Evolutionary conservation across 2,888 invertebrate species (phyloP), one percentile per base, ranked within the genome.

Genomic region (Platycheirus rosarum): DNA sequence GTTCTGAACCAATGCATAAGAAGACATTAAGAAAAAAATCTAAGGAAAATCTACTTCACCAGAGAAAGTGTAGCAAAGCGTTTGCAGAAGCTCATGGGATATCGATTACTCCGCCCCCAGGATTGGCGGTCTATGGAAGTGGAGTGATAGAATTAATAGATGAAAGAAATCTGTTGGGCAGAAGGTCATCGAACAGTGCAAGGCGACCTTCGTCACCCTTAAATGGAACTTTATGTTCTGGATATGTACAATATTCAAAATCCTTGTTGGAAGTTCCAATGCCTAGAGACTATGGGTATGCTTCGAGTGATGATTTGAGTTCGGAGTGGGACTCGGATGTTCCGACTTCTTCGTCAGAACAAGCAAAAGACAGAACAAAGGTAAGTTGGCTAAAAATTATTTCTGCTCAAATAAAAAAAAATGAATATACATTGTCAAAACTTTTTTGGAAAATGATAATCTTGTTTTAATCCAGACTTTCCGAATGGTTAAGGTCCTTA

Each of bases 321-420:
- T 97, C 97, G 11, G 97, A 97, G 88, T 97, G 97, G 97, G 97
- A 97, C 88, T 96, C 96, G 1, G 96, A 96, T 90, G 95, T 93
- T 6, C 92, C 93, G 13, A 84, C 84, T 8, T 70, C 84, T 4
- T 76, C 84, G 42, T 66, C 77, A 5, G 73, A 53, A 35, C 82
- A 84, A 44, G 62, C 84, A 8, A 86, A 87, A 78, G 75, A 80
- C 29, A 16, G 57, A 57, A 42, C 37, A 16, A 87, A 87, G 87
- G 87, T 88, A 84, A 32, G 4, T 32, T 3, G 29, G 8, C 6
- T 26, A 26, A 26, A 26, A 4, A 26, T 26, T 26, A 26, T 26
- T 26, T n/a, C n/a, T 23, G 2, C 6, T 23, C 23, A 23, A 23
- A 4, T n/a, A n/a, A n/a, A n/a, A n/a, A n/a, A n/a, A n/a, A n/a